Percentiles rank a stretch among this genome's conserved stretches.
Evolutionary conservation across 2,797 vertebrate species (phyloP).

Genomic region (Tapera naevia): DNA sequence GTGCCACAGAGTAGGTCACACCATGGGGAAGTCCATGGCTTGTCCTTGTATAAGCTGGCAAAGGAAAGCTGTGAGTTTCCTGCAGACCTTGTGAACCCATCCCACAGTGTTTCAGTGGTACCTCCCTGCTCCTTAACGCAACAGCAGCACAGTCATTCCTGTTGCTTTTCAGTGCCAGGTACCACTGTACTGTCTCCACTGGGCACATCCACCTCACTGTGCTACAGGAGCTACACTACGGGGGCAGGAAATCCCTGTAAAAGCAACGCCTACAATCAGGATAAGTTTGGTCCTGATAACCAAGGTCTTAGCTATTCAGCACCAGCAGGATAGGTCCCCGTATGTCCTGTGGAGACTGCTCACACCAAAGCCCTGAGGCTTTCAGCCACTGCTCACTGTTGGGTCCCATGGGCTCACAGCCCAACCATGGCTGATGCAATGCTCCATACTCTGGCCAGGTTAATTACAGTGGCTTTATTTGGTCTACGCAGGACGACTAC

Average conservation of each 20-base stretch:
- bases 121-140: not conserved
- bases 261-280: not conserved
- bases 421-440: not conserved
- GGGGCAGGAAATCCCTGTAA: not conserved
- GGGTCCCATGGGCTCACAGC: not conserved
- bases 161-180: not conserved
- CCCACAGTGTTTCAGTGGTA: not conserved
- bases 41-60: not conserved
- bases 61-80: not conserved
- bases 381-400: not conserved
- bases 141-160: not conserved
- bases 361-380: not conserved
- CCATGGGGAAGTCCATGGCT: not conserved
- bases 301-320: not conserved
- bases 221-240: not conserved
- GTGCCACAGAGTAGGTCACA: not conserved
- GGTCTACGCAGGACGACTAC: not conserved
- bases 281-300: not conserved
- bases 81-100: not conserved
- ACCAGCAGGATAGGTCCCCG: not conserved
- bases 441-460: not conserved
- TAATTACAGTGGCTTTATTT: not conserved
- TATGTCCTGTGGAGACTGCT: fast-evolving
- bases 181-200: not conserved
- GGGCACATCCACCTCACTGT: not conserved